Conservation (phyloP, 2,797 vertebrate species). For the Fundulus diaphanus region DNA sequence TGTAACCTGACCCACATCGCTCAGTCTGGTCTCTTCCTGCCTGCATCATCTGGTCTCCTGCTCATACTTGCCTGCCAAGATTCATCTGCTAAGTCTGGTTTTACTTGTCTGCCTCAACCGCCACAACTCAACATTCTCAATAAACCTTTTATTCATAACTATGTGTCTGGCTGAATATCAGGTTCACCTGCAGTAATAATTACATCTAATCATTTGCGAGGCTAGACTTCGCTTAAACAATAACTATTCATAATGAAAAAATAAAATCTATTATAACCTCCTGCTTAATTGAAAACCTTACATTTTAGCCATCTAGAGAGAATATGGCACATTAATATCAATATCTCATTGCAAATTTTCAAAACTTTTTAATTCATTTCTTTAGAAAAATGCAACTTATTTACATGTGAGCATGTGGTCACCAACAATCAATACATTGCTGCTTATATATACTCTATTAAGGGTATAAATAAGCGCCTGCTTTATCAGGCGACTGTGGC, state of each 20-base stretch:
- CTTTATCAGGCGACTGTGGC: too few relatives aligned
- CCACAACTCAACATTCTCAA: too few relatives aligned
- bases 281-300: neutral
- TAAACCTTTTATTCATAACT: too few relatives aligned
- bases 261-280: neutral
- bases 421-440: neutral
- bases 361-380: neutral
- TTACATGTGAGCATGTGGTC: neutral
- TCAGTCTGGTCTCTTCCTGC: too few relatives aligned
- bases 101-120: too few relatives aligned
- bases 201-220: rapidly evolving
- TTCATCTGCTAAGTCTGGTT: too few relatives aligned
- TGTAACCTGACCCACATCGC: too few relatives aligned
- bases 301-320: neutral
- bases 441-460: neutral
- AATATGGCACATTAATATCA: neutral
- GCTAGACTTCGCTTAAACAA: neutral
- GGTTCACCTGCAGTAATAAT: too few relatives aligned
- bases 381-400: neutral
- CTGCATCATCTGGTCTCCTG: too few relatives aligned
- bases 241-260: neutral
- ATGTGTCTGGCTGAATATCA: too few relatives aligned
- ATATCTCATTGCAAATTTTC: neutral
- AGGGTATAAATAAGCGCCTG: too few relatives aligned
- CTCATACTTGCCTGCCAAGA: too few relatives aligned